phyloP scores from a whole-genome alignment of 2,113 vertebrate species.

The Probosciger aterrimus region DNA sequence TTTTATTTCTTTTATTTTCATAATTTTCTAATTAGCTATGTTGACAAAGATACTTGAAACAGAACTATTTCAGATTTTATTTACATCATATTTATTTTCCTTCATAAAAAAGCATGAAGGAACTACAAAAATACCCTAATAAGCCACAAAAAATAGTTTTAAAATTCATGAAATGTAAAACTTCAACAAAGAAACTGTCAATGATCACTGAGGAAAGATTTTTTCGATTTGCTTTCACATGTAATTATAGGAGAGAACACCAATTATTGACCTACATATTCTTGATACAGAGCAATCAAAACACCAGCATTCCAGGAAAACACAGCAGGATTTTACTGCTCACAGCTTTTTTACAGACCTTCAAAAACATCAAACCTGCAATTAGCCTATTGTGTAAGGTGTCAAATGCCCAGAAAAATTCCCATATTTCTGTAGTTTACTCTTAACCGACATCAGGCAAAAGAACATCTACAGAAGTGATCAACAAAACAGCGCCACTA shows the following conservation, averaged over 20 bases:
- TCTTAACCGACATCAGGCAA: neutral
- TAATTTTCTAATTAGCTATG: neutral
- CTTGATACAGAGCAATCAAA: neutral
- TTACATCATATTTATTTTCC: neutral
- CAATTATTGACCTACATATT: neutral
- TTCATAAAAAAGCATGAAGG: neutral
- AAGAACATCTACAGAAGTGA: neutral
- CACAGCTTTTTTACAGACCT: neutral
- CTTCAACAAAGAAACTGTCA: neutral
- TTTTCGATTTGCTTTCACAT: neutral
- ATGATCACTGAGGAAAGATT: neutral
- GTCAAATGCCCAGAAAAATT: neutral
- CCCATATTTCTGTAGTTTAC: rapidly evolving
- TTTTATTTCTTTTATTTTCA: neutral
- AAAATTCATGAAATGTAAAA: neutral
- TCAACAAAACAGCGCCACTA: neutral
- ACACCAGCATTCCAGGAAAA: neutral
- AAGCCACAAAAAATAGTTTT: neutral
- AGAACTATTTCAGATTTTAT: neutral
- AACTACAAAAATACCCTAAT: neutral
- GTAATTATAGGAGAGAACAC: neutral
- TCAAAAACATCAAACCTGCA: neutral
- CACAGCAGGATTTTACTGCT: neutral
- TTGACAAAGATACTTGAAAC: neutral
- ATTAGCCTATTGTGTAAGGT: neutral